phyloP scores from a whole-genome alignment of 2,113 vertebrate species.

The Hipposideros armiger region DNA sequence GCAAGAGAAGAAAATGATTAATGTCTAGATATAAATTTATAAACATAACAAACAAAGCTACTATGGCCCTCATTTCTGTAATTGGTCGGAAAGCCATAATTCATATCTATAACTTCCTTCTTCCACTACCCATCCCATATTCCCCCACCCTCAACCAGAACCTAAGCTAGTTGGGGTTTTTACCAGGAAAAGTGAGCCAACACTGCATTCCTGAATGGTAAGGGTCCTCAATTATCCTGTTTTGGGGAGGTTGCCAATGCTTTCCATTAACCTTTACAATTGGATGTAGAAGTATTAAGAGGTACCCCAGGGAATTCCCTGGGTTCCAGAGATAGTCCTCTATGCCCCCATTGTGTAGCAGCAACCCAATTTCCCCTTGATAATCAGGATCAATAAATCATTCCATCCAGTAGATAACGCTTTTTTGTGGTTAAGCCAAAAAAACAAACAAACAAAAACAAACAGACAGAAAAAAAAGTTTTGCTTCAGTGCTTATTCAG shows the following conservation, averaged over 20 bases:
- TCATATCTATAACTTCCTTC: not conserved
- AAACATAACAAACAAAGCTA: not conserved
- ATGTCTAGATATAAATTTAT: not conserved
- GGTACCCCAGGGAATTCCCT: not conserved
- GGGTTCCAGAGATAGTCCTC: not conserved
- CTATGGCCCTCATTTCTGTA: not conserved
- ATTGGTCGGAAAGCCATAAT: not conserved
- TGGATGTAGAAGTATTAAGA: not conserved
- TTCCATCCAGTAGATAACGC: not conserved
- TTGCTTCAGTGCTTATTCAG: not conserved
- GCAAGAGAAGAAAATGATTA: not conserved
- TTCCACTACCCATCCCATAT: not conserved
- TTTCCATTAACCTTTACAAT: not conserved
- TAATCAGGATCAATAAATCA: not conserved
- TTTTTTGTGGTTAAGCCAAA: not conserved
- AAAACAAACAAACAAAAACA: too few relatives aligned
- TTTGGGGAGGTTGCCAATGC: not conserved
- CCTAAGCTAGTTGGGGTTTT: not conserved
- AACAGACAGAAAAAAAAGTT: too few relatives aligned
- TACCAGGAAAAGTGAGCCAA: not conserved
- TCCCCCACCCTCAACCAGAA: not conserved
- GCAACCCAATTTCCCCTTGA: not conserved
- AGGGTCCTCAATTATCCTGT: not conserved
- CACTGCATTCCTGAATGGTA: not conserved
- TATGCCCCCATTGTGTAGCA: not conserved